Base-by-base conservation (phyloP, 2,113 vertebrate species). In the Mustela nigripes region DNA sequence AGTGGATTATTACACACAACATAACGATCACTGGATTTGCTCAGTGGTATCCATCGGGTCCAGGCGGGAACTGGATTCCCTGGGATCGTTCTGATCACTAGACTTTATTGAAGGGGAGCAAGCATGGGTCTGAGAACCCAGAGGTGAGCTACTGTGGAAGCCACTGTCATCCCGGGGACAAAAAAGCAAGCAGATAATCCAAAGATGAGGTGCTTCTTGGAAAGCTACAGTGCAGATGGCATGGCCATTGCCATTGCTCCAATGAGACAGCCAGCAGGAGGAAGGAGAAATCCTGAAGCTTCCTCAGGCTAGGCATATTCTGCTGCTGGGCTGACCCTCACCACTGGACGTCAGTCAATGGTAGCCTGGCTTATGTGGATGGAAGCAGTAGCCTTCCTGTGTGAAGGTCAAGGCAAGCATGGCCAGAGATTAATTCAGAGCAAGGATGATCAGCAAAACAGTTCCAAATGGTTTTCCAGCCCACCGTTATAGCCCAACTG, bases 181-280 rank as follows among this genome's bases (percentile, higher is more conserved):
- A 18, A 7, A 11, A 31, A 19, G 24, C 5, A 39, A 36, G 39
- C 31, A 42, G 33, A 31, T 1, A 21, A 39, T 7, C 71, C 0
- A 18, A 36, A 24, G 12, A 33, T 31, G 7, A 69, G 14, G 24
- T 28, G 42, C n/a, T 63, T 39, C 12, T 2, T 11, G 31, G 33
- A 19, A n/a, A 15, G 15, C 1, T 16, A 0, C 53, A 0, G 0
- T 0, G 5, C 7, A 9, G 33, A 19, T 1, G 11, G 33, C 16
- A 1, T 3, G 2, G 16, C 2, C 15, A 15, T 9, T 5, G 28
- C n/a, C 11, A 6, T 28, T 4, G 4, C 11, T 1, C 0, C 3
- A 2, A 33, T 0, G 4, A 19, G 4, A 11, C 33, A 15, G 15
- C 1, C 22, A 33, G 33, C 22, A 80, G 36, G 11, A 45, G 9